A percentile compares a stretch with the other conserved stretches of the same genome.
Evolutionary conservation across 2,888 invertebrate species (phyloP).

Genomic region (Laothoe populi): DNA sequence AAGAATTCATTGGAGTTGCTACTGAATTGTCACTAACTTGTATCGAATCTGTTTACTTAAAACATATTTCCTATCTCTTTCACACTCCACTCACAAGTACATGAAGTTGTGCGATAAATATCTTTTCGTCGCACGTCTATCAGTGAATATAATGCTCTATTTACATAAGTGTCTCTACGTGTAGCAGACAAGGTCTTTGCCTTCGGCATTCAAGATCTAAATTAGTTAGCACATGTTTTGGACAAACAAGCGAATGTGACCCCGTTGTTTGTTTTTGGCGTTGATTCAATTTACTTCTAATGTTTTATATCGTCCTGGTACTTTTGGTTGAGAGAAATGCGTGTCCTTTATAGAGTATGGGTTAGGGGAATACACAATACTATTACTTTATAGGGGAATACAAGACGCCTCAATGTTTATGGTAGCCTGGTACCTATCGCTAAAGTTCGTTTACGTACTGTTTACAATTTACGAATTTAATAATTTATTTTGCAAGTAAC

Average conservation of each 20-base stretch:
- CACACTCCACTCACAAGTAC: neutral
- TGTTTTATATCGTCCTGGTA: slow-evolving; percentile 5
- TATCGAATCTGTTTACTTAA: neutral
- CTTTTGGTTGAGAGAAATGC: neutral
- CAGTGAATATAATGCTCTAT: slow-evolving; percentile 17
- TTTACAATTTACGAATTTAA: neutral
- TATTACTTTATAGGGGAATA: no score
- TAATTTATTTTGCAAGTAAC: no score
- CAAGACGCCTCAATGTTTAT: neutral
- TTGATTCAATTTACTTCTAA: neutral
- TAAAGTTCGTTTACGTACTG: neutral
- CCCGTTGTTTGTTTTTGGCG: slow-evolving; percentile 9
- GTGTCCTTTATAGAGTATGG: neutral
- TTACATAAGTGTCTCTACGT: slow-evolving; percentile 25
- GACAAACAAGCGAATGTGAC: slow-evolving; percentile 21
- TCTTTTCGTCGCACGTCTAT: slow-evolving; percentile 2
- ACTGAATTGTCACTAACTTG: neutral
- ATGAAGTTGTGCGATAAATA: neutral
- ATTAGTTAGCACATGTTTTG: slow-evolving; percentile 17
- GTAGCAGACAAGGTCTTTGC: slow-evolving; percentile 25
- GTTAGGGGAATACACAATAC: no score
- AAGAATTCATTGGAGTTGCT: slow-evolving; percentile 12
- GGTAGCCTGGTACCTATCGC: neutral
- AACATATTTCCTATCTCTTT: neutral
- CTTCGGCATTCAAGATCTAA: slow-evolving; percentile 25